A percentile compares a stretch with the other conserved stretches of the same genome.
Conservation (phyloP, 2,888 invertebrate species). For the Rapana venosa region DNA sequence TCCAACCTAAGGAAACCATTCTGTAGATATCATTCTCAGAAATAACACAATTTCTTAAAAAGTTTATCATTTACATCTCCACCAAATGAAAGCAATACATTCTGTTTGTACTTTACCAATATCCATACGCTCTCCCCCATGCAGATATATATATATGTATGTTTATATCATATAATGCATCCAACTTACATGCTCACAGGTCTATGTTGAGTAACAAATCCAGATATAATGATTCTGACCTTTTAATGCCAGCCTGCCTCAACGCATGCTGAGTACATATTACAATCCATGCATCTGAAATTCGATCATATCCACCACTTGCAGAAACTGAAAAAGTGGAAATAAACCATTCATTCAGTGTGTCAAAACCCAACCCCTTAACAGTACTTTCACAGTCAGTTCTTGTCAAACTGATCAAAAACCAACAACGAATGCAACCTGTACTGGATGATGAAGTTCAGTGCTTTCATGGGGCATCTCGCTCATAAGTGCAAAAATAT, state of each 20-base stretch:
- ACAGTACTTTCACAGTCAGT: not conserved
- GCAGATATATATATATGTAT: not conserved
- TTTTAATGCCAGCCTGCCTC: not conserved
- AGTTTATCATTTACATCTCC: not conserved
- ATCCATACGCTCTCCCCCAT: not conserved
- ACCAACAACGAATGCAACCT: not conserved
- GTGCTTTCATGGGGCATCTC: not conserved
- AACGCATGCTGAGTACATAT: not conserved
- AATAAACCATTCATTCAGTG: not conserved
- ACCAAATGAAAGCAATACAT: conserved; percentile 4
- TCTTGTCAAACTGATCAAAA: not conserved
- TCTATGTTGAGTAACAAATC: not conserved
- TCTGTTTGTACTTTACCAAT: not conserved
- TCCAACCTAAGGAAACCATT: not conserved
- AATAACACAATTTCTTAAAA: not conserved
- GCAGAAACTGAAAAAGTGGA: not conserved
- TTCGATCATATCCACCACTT: not conserved
- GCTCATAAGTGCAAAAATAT: not conserved
- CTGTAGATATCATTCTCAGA: not conserved
- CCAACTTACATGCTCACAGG: not conserved
- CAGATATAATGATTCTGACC: not conserved
- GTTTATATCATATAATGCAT: conserved; percentile 6
- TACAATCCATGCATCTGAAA: not conserved
- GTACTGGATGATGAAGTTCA: not conserved
- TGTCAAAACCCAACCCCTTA: not conserved